Evolutionary conservation across 2,113 vertebrate genomes (phyloP), one percentile per base, ranked within the genome.

Genomic region (Toxotes chatareus): DNA sequence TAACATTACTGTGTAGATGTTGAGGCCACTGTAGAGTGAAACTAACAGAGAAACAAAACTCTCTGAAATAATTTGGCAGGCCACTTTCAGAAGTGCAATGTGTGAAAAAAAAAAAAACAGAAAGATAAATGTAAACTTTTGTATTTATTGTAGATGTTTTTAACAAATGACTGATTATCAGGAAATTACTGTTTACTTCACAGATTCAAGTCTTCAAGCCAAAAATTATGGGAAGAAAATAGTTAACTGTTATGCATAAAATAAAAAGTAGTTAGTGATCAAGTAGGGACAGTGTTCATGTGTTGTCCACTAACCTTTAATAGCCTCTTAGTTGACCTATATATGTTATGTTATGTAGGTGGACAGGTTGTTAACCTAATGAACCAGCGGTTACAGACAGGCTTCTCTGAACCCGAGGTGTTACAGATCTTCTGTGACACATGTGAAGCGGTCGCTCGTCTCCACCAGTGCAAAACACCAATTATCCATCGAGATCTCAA

Each of bases 361-460:
- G 98, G 98, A 0, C 98, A 99, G 84, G 98, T 99, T 60, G 98
- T 99, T 62, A 99, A 99, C 90, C 93, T 98, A 40, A 99, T 99
- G 98, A 99, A 99, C 93, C 98, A 99, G 76, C 95, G 96, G 47
- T 87, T 99, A 62, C 98, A 99, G 93, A 99, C 95, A 0, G 98
- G 98, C 32, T 99, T 99, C 92, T 97, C 96, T 0, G 98, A 99
- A 89, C 93, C 90, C 0, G 98, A 99, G 91, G 98, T 99, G 16
- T 94, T 99, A 27, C 97, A 98, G 89, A 97, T 99, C 81, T 99
- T 99, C 90, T 99, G 98, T 4, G 98, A 99, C 89, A 99, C 97
- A 1, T 99, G 98, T 2, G 97, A 99, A 80, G 98, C 98, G 0
- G 96, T 99, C 0, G 95, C 98, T 76, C 94, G 97, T 84, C 93